These are phyloP conservation scores for Ormyrus nitidulus DNA, from an alignment of 2,888 invertebrate species.

Conservation along the genomic window DNA sequence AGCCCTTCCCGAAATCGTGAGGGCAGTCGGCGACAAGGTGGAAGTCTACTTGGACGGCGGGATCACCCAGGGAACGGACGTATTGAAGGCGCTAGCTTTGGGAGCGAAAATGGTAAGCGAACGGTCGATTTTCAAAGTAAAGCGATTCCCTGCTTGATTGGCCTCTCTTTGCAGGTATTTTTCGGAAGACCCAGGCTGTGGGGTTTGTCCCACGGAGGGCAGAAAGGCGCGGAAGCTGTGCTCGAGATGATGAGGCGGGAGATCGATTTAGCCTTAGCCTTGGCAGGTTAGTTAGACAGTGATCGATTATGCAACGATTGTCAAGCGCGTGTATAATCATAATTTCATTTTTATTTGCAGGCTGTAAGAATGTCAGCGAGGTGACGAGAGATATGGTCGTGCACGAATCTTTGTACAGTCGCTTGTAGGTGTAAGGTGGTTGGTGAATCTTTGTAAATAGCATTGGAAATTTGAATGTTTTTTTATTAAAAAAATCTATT, in stretches of 20 bases:
- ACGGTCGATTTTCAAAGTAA: too few species aligned
- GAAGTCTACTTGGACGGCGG: conserved; percentile 94
- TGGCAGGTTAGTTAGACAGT: conserved; percentile 80
- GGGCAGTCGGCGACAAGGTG: conserved; percentile 82
- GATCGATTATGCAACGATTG: neutral
- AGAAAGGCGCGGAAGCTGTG: conserved; percentile 85
- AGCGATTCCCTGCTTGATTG: too few species aligned
- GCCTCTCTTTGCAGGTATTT: conserved; percentile 79
- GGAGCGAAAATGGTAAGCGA: conserved; percentile 89
- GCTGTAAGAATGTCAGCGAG: conserved; percentile 80
- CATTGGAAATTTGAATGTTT: too few species aligned
- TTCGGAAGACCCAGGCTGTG: conserved; percentile 91
- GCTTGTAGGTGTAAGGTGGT: conserved; percentile 57
- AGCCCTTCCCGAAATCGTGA: conserved; percentile 86
- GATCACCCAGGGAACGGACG: conserved; percentile 88
- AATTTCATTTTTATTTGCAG: conserved; percentile 74
- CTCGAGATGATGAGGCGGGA: conserved; percentile 85
- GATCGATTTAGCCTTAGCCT: conserved; percentile 84
- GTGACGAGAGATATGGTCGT: conserved; percentile 83
- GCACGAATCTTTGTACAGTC: conserved; percentile 78
- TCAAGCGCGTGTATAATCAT: conserved; percentile 24
- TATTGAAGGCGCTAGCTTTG: conserved; percentile 92
- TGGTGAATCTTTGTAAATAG: too few species aligned
- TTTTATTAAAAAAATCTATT: too few species aligned
- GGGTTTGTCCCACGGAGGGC: conserved; percentile 88